Evolutionary conservation across 2,113 vertebrate genomes (phyloP).

Genomic region (Phylloscopus whistleri): DNA sequence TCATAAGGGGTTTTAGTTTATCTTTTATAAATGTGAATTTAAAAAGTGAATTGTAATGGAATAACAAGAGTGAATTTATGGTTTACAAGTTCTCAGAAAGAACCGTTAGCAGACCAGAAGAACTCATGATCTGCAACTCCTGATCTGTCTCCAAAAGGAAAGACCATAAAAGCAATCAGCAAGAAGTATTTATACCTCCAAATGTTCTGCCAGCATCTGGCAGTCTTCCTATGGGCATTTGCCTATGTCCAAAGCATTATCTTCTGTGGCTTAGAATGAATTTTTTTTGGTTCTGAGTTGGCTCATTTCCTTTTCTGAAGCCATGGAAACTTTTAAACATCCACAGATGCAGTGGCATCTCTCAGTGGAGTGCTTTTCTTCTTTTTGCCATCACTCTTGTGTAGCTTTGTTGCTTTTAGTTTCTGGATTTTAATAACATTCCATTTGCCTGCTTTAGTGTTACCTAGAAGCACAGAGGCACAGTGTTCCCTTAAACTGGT

Average conservation of each 20-base stretch:
- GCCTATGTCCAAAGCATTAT: background rate
- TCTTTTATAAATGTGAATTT: background rate
- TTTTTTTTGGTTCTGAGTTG: background rate
- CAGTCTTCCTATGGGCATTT: background rate
- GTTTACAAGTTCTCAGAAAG: background rate
- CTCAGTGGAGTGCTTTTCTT: background rate
- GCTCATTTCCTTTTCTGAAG: background rate
- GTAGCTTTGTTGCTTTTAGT: background rate
- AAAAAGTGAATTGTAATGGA: background rate
- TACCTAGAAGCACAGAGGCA: background rate
- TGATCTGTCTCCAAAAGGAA: background rate
- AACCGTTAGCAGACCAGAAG: background rate
- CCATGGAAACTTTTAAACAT: conserved; percentile 20
- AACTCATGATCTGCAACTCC: background rate
- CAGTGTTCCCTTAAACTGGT: background rate
- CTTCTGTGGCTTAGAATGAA: background rate
- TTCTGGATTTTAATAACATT: background rate
- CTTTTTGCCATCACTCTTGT: background rate
- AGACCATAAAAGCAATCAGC: background rate
- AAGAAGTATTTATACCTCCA: background rate
- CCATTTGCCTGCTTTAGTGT: background rate
- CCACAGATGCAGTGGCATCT: background rate
- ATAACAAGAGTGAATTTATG: background rate
- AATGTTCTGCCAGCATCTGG: conserved; percentile 47
- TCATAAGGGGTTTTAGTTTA: background rate